Base-by-base conservation (phyloP, 2,113 vertebrate genomes). In the Rattus norvegicus region DNA sequence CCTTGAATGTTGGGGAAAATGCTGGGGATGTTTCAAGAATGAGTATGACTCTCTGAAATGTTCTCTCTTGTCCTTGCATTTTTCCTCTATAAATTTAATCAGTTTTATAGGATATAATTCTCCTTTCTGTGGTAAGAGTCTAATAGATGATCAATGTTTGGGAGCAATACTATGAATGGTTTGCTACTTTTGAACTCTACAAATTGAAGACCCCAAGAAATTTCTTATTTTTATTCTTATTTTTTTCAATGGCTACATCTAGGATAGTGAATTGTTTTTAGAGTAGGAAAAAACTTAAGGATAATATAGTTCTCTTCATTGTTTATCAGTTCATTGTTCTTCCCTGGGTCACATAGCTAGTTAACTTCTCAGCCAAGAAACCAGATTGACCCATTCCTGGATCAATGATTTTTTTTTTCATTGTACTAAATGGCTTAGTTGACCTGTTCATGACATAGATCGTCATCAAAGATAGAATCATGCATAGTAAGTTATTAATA, bases 11-110 rank as follows among this genome's bases (percentile, higher is more conserved):
- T 75, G 47, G 30, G 93, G 92, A 49, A 75, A 80, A 91, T 72
- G 43, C 22, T 76, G 73, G 19, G 14, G 33, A 39, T 59, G 13
- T 69, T 30, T 87, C 54, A 90, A 61, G 28, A n/a, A 17, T 28
- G 49, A 67, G 61, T 5, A 36, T 36, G 63, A 81, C 77, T 63
- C 80, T 76, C 10, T 43, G 20, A n/a, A 54, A 54, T 22, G 11
- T 14, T 54, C 20, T 54, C 3, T n/a, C 7, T 70, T 52, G 9
- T 70, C 33, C 67, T 88, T 39, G 11, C 13, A 70, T n/a, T 39
- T 69, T 83, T 92, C 69, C 72, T 86, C 97, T 83, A 72, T 36
- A 76, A 93, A 96, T 81, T 14, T 47, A 76, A 77, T 73, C 63
- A 17, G 4, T 76, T 94, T 93, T 30, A 43, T 81, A 63, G 49